Evolutionary conservation across 2,797 vertebrate genomes (phyloP).

Genomic region (Brachymystax lenok): DNA sequence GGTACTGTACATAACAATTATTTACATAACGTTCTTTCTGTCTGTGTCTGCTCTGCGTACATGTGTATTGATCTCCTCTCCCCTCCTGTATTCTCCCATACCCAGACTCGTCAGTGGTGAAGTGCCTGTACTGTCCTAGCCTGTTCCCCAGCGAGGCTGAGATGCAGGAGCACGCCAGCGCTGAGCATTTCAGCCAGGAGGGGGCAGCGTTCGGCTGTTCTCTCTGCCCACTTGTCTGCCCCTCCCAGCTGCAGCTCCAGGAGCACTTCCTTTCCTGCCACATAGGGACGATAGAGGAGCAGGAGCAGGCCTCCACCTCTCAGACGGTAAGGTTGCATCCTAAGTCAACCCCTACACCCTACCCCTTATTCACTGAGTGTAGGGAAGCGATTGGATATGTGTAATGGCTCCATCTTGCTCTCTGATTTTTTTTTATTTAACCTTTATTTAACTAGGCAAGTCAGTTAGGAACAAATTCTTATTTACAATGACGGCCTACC

Average conservation of each 20-base stretch:
- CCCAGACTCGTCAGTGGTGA: constrained; percentile 44
- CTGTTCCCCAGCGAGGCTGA: constrained; percentile 74
- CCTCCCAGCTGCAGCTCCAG: constrained; percentile 77
- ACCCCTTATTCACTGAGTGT: background rate
- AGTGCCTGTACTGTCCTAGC: constrained; percentile 72
- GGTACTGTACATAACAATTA: background rate
- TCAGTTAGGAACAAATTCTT: too few relatives aligned
- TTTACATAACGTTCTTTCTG: background rate
- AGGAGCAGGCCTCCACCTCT: constrained; percentile 52
- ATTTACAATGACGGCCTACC: too few relatives aligned
- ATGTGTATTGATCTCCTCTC: background rate
- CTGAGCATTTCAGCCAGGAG: constrained; percentile 67
- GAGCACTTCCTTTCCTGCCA: constrained; percentile 79
- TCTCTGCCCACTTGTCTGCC: constrained; percentile 78
- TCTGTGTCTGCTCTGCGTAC: background rate
- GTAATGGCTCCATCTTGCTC: too few relatives aligned
- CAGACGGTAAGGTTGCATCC: constrained; percentile 58
- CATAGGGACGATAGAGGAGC: constrained; percentile 62
- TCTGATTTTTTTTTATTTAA: too few relatives aligned
- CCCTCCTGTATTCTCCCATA: background rate
- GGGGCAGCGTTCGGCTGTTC: constrained; percentile 73
- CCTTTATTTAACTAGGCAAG: too few relatives aligned
- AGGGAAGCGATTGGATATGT: background rate
- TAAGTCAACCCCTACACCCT: background rate
- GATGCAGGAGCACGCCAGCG: constrained; percentile 78